Base-by-base conservation (phyloP, 2,888 invertebrate genomes). In the Portevinia maculata region DNA sequence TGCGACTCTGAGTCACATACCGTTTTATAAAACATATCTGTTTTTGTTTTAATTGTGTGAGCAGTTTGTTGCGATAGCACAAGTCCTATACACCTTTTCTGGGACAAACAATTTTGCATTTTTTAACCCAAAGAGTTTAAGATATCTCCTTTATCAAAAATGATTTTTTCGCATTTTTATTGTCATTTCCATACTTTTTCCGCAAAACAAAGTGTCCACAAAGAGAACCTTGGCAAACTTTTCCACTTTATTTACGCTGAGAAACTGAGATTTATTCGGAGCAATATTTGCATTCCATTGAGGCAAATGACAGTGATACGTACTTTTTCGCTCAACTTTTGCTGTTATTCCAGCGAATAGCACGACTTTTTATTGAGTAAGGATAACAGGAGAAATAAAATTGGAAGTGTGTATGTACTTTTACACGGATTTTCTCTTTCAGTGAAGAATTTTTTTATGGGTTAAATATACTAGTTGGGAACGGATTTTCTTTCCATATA, bases 231-330 rank as follows among this genome's bases (percentile, higher is more conserved):
- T 34, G 32, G 9, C 52, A 74, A 79, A 62, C 19, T 79, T 74
- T 69, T 50, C 64, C 50, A 62, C 62, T 79, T 79, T 69, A 64
- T 64, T 28, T 13, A 37, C 41, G 44, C 19, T 50, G 44, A n/a
- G 50, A 48, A 74, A 69, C 74, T 69, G 69, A 79, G 69, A 79
- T 69, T 74, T 79, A 79, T 74, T 21, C 74, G 62, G 55, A 69
- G 41, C 69, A 74, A 64, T 74, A 74, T 79, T 79, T 79, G 74
- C 79, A 79, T 79, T 79, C 73, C 67, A 79, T 74, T 79, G 79
- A 55, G 79, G 44, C 41, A 50, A n/a, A n/a, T 52, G 48, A 46
- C 52, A 62, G 69, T 69, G 79, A 74, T 74, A n/a, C n/a, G n/a
- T n/a, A 55, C 60, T 62, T 69, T 74, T 44, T 32, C 37, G 30